Conservation (phyloP, 1,140 invertebrate species). For the Bacillus rossius region DNA sequence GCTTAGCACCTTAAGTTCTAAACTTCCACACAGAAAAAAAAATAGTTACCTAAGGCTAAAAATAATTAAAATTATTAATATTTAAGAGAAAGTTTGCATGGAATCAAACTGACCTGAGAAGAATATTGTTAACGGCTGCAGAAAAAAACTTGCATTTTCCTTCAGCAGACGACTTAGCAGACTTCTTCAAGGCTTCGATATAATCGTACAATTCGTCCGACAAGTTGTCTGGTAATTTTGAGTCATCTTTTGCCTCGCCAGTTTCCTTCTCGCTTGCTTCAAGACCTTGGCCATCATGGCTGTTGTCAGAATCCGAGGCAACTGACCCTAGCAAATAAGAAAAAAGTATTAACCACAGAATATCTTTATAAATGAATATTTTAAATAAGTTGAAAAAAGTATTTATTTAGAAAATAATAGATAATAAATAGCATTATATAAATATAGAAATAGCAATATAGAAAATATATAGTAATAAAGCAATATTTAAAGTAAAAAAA, state of each 20-base stretch:
- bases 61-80: background rate
- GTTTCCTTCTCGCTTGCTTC: constrained; percentile 11
- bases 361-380: too few relatives aligned
- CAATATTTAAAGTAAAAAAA: too few relatives aligned
- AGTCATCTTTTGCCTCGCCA: constrained; percentile 37
- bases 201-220: constrained; percentile 49
- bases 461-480: too few relatives aligned
- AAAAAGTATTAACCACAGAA: too few relatives aligned
- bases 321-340: background rate
- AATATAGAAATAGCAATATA: too few relatives aligned
- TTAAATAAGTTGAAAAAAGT: constrained; percentile 2
- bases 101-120: constrained; percentile 49
- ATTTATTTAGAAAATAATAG: background rate
- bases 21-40: too few relatives aligned
- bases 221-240: constrained; percentile 52
- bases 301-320: constrained; percentile 40
- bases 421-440: too few relatives aligned
- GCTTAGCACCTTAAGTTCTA: too few relatives aligned
- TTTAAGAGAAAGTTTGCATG: constrained; percentile 1
- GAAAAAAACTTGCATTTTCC: constrained; percentile 61
- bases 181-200: constrained; percentile 52
- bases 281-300: constrained; percentile 24
- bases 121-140: constrained; percentile 50
- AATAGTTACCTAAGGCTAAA: constrained; percentile 12
- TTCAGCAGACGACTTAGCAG: constrained; percentile 48